Base-by-base conservation (phyloP, 2,888 invertebrate genomes). In the Polyommatus icarus region DNA sequence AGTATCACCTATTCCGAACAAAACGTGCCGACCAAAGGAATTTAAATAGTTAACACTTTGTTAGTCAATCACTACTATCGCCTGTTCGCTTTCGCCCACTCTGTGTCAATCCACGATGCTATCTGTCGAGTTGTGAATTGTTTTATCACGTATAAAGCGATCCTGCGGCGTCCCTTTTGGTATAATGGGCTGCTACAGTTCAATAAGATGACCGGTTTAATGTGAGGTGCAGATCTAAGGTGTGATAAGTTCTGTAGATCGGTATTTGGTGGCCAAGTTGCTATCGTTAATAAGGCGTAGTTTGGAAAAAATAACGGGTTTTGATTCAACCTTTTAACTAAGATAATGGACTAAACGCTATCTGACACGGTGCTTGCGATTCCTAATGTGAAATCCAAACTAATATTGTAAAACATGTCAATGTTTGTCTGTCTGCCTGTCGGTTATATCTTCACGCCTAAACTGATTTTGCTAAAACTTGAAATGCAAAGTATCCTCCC, bases 41-140 rank as follows among this genome's bases (percentile, higher is more conserved):
- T 73, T 73, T 46, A 73, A 73, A 73, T 73, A 73, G 73, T 89
- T 89, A 88, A 85, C 88, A 89, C 88, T 82, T 82, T 78, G 82
- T 81, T 81, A 83, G 89, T 89, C 89, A 87, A 88, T 89, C 89
- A 88, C 50, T 72, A 59, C 77, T 80, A 54, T 80, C 59, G 82
- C 79, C 84, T 86, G 89, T 85, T 85, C 80, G 76, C 77, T 76
- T 80, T 85, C 82, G 83, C 85, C 87, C 85, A 86, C 88, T 89
- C 87, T 84, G 84, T 85, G 89, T 88, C 89, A 89, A 88, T 89
- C 89, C 83, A 80, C 81, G 78, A 79, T 61, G 76, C 36, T 73
- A 77, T 77, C 80, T 83, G 83, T 79, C 82, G 75, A 78, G 78
- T 79, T 80, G 79, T 78, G 75, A 75, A 75, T 75, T 75, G 75